Percentiles rank a stretch among this genome's conserved stretches.
phyloP scores from a whole-genome alignment of 1,140 invertebrate genomes.

The Sitobion miscanthi region DNA sequence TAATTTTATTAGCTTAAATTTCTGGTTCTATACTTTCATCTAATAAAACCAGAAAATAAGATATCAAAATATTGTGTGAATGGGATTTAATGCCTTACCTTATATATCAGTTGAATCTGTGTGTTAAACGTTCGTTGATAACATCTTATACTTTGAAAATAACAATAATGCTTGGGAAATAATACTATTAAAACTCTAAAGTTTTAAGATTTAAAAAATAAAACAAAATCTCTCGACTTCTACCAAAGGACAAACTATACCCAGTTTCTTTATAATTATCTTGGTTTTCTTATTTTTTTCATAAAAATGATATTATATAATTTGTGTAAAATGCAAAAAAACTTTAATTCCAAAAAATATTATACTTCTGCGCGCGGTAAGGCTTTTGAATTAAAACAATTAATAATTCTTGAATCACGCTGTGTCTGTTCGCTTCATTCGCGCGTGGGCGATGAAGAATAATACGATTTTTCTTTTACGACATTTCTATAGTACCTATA shows the following conservation, averaged over 20 bases:
- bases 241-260: not conserved
- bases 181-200: not conserved
- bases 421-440: not conserved
- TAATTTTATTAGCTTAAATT: not conserved
- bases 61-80: not conserved
- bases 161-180: not conserved
- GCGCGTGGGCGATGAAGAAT: not conserved
- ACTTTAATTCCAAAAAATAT: not conserved
- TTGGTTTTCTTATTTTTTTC: not conserved
- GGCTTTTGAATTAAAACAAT: conserved; percentile 19
- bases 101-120: not conserved
- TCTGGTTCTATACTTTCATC: not conserved
- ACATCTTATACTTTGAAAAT: not conserved
- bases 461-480: not conserved
- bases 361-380: not conserved
- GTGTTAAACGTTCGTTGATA: not conserved
- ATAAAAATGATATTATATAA: not conserved
- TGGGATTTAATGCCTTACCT: not conserved
- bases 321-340: not conserved
- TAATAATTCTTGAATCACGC: not conserved
- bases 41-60: not conserved
- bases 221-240: not conserved
- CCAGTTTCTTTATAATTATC: not conserved
- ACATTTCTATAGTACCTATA: not conserved
- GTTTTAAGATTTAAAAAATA: not conserved